phyloP scores from a whole-genome alignment of 2,797 vertebrate species.

The Craterocephalus amniculus region DNA sequence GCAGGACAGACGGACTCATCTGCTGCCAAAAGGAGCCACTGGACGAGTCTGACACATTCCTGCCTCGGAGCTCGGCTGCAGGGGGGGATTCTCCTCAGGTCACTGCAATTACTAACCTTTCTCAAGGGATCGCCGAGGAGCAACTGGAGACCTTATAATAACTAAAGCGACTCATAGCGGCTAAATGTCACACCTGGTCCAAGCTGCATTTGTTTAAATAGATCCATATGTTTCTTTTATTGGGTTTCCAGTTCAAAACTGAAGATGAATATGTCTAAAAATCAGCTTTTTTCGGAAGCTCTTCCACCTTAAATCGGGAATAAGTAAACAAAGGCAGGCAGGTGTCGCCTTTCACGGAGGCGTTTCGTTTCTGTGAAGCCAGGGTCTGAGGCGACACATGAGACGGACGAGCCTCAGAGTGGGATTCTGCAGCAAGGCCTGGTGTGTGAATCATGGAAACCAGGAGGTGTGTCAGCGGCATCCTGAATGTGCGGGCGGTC shows the following conservation, averaged over 20 bases:
- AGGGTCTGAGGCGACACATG: conserved; percentile 48
- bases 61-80: conserved; percentile 17
- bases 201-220: conserved; percentile 14
- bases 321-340: conserved; percentile 39
- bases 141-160: conserved; percentile 67
- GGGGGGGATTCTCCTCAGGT: conserved; percentile 60
- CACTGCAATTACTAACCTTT: conserved; percentile 70
- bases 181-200: conserved; percentile 32
- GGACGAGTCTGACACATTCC: conserved; percentile 37
- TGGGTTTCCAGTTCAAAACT: conserved; percentile 8
- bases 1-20: conserved; percentile 4
- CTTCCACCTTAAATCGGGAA: not conserved
- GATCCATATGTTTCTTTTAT: conserved; percentile 20
- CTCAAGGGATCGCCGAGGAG: conserved; percentile 48
- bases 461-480: not conserved
- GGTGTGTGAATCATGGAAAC: conserved; percentile 62
- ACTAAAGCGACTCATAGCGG: conserved; percentile 19
- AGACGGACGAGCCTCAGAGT: conserved; percentile 22
- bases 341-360: conserved; percentile 30
- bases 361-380: conserved; percentile 56
- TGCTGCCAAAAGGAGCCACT: conserved; percentile 31
- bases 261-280: too few relatives aligned
- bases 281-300: not conserved
- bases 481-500: not conserved
- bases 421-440: conserved; percentile 34